These are phyloP conservation scores for Riptortus pedestris DNA, from an alignment of 1,140 invertebrate genomes.

Conservation along the genomic window DNA sequence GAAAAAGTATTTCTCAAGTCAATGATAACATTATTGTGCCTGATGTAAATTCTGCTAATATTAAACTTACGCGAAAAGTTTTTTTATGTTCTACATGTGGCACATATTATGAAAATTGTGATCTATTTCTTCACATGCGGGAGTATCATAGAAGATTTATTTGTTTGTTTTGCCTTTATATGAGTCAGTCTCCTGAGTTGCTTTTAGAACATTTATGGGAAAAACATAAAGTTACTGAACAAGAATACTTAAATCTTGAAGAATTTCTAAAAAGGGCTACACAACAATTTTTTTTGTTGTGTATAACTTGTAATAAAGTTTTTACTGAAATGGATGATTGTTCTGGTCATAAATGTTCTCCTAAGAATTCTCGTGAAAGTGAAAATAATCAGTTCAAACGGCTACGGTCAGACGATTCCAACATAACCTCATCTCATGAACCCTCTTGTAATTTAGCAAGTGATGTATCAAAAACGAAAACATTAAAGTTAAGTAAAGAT, in stretches of 20 bases:
- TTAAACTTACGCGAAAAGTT: conserved; percentile 57
- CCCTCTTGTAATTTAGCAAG: too few species aligned
- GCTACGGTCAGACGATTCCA: not conserved
- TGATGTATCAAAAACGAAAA: too few species aligned
- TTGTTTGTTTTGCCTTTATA: conserved; percentile 65
- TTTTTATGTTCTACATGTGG: conserved; percentile 66
- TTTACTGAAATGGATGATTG: conserved; percentile 61
- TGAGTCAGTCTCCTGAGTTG: conserved; percentile 66
- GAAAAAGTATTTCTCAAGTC: conserved; percentile 36
- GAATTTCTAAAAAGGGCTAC: conserved; percentile 49
- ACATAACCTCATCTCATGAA: too few species aligned
- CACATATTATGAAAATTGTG: conserved; percentile 72
- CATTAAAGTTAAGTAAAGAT: not conserved
- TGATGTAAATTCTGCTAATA: conserved; percentile 39
- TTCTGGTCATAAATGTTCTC: conserved; percentile 56
- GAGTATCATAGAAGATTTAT: conserved; percentile 64
- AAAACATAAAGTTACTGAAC: conserved; percentile 61
- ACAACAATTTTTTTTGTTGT: conserved; percentile 58
- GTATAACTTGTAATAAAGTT: conserved; percentile 62
- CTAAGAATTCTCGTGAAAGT: not conserved
- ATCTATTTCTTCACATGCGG: conserved; percentile 68
- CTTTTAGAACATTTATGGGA: conserved; percentile 58
- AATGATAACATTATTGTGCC: conserved; percentile 34
- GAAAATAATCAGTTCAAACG: not conserved
- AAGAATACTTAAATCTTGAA: conserved; percentile 48